These are phyloP conservation scores for Muntiacus muntjak DNA, from an alignment of 2,113 vertebrate species.

Conservation along the genomic window DNA sequence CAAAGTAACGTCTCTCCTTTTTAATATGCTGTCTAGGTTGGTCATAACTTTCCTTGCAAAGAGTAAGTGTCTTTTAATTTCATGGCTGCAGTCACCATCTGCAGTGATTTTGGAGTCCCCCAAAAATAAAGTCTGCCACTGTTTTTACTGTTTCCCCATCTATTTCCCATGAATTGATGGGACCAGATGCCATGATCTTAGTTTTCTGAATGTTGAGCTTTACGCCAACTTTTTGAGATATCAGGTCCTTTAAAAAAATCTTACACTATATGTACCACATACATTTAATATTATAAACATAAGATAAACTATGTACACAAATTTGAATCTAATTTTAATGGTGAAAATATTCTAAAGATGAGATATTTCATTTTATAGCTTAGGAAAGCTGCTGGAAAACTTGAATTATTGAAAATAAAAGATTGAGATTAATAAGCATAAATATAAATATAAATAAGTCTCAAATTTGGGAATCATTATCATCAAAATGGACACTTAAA, in stretches of 20 bases:
- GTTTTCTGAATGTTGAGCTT: not conserved
- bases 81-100: not conserved
- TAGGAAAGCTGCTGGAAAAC: not conserved
- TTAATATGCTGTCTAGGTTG: not conserved
- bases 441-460: not conserved
- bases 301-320: not conserved
- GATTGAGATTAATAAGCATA: not conserved
- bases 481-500: not conserved
- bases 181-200: not conserved
- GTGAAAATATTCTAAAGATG: slow-evolving; percentile 5
- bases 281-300: not conserved
- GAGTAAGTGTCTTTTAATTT: not conserved
- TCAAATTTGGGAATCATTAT: not conserved
- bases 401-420: not conserved
- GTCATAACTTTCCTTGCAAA: not conserved
- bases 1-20: not conserved
- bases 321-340: not conserved
- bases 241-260: not conserved
- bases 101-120: not conserved
- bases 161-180: not conserved
- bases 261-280: not conserved
- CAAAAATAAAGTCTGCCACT: not conserved
- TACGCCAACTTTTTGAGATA: not conserved
- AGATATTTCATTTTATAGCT: not conserved
- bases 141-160: not conserved